A percentile compares a stretch with the other conserved stretches of the same genome.
Evolutionary conservation across 1,140 invertebrate species (phyloP).

Genomic region (Heliothis subflexa): DNA sequence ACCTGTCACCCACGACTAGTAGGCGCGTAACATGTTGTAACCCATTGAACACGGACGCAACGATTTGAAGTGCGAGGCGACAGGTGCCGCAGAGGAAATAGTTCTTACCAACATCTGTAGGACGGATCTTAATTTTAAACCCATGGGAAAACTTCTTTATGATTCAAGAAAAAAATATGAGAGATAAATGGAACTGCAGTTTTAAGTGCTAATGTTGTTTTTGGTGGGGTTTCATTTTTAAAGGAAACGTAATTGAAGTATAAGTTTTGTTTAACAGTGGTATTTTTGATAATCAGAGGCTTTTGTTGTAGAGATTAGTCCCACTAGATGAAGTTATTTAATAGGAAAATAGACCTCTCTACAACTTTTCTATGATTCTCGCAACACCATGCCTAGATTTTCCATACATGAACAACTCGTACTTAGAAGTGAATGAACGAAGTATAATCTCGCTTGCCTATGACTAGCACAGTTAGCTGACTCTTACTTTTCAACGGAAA

Average conservation of each 20-base stretch:
- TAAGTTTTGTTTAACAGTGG: too few species aligned
- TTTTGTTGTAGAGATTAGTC: too few species aligned
- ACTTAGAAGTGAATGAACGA: neutral
- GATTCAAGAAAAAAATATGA: neutral
- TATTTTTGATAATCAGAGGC: too few species aligned
- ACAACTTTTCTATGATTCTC: neutral
- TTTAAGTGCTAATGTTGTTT: too few species aligned
- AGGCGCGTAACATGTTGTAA: constrained; percentile 6
- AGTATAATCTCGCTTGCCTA: neutral
- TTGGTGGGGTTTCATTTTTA: too few species aligned
- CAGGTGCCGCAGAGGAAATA: constrained; percentile 52
- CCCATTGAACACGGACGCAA: constrained; percentile 6
- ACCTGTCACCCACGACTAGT: constrained; percentile 2
- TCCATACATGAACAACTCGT: neutral
- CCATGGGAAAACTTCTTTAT: constrained; percentile 14
- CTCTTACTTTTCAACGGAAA: constrained; percentile 56
- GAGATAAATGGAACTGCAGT: neutral
- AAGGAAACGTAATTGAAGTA: too few species aligned
- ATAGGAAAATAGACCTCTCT: neutral
- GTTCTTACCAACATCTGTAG: constrained; percentile 40
- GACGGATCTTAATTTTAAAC: neutral
- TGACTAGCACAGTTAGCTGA: constrained; percentile 3
- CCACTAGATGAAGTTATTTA: neutral
- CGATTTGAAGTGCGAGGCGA: constrained; percentile 18
- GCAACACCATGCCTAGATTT: neutral